Evolutionary conservation across 2,888 invertebrate genomes (phyloP).

Genomic region (Cheilosia soror): DNA sequence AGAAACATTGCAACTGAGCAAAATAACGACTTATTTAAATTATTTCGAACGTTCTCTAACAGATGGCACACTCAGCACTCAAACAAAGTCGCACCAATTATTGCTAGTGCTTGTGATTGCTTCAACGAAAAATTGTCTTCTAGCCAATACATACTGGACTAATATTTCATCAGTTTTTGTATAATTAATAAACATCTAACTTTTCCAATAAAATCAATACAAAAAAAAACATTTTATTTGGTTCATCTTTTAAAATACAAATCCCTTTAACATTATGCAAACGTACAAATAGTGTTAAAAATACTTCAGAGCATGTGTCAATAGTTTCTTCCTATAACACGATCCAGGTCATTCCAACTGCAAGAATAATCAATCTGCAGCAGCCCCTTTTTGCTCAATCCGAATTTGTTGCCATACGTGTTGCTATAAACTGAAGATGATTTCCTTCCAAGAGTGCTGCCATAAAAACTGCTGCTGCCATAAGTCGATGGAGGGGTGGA

Average conservation of each 20-base stretch:
- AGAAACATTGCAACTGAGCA: too few species aligned
- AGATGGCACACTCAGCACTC: too few species aligned
- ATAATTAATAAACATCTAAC: too few species aligned
- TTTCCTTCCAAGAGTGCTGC: slow-evolving; percentile 76
- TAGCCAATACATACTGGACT: too few species aligned
- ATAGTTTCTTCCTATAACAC: slow-evolving; percentile 86
- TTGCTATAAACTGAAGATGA: slow-evolving; percentile 82
- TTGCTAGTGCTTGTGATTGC: too few species aligned
- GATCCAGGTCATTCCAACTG: slow-evolving; percentile 92
- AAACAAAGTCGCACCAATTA: too few species aligned
- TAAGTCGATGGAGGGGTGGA: slow-evolving; percentile 72
- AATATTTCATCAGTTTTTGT: too few species aligned
- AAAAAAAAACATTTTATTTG: slow-evolving; percentile 49
- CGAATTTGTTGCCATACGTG: slow-evolving; percentile 84
- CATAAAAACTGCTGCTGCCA: slow-evolving; percentile 65
- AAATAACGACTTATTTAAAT: too few species aligned
- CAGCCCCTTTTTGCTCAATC: slow-evolving; percentile 91
- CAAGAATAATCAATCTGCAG: slow-evolving; percentile 92
- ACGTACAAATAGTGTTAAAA: slow-evolving; percentile 4
- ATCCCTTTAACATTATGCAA: slow-evolving; percentile 25
- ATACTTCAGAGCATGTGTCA: slow-evolving; percentile 44
- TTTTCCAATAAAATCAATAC: neutral
- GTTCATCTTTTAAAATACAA: slow-evolving; percentile 40
- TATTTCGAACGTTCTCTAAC: too few species aligned
- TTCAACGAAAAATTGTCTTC: too few species aligned